Percentiles rank a stretch among this genome's conserved stretches.
phyloP scores from a whole-genome alignment of 2,888 invertebrate genomes.

The Auanema freiburgensis region DNA sequence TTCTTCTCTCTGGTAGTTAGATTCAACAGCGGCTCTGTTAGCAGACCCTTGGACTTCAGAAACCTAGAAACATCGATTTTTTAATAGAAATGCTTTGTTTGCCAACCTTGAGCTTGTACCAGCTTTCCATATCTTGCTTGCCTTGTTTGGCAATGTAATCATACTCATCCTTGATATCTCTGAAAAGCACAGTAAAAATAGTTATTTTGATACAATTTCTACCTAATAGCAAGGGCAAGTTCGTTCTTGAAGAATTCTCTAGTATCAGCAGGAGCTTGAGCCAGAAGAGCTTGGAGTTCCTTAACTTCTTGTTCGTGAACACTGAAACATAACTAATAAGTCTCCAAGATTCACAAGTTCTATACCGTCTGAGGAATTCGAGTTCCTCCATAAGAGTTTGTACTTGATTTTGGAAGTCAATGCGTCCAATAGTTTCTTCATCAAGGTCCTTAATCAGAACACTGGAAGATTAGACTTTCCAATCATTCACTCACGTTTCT shows the following conservation, averaged over 20 bases:
- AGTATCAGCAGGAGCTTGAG: conserved; percentile 64
- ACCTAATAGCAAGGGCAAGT: conserved; percentile 68
- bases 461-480: neutral
- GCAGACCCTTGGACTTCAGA: conserved; percentile 64
- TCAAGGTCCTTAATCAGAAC: conserved; percentile 59
- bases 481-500: conserved; percentile 38
- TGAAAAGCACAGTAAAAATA: no score
- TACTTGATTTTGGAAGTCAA: conserved; percentile 65
- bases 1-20: conserved; percentile 66
- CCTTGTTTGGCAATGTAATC: conserved; percentile 66
- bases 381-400: conserved; percentile 65
- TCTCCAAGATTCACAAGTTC: neutral
- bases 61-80: conserved; percentile 33
- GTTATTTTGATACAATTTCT: conserved; percentile 22
- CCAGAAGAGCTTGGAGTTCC: conserved; percentile 63
- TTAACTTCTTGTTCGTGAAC: conserved; percentile 65
- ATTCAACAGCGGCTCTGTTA: conserved; percentile 67
- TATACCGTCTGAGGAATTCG: conserved; percentile 59
- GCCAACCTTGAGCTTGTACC: conserved; percentile 69
- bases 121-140: conserved; percentile 68
- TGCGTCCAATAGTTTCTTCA: conserved; percentile 66
- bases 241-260: conserved; percentile 69
- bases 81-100: neutral
- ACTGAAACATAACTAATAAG: conserved; percentile 23
- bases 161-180: conserved; percentile 68